These are phyloP conservation scores for Aplodontia rufa DNA, from an alignment of 2,113 vertebrate species.

Conservation along the genomic window DNA sequence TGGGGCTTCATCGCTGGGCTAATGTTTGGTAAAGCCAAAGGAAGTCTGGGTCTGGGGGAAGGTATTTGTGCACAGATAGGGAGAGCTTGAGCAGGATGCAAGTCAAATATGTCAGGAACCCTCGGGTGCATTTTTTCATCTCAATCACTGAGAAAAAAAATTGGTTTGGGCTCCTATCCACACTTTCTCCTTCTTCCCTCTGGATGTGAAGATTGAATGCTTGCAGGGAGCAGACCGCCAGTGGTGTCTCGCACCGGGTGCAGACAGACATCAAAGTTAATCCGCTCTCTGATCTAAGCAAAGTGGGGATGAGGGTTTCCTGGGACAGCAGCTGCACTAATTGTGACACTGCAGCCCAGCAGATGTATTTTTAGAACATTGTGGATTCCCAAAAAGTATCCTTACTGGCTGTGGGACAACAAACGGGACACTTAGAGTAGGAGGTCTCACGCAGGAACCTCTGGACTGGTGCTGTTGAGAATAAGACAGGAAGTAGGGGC, in stretches of 20 bases:
- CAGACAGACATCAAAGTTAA: slow-evolving; percentile 81
- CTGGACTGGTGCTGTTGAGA: background rate
- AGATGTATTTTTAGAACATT: slow-evolving; percentile 67
- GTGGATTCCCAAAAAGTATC: slow-evolving; percentile 44
- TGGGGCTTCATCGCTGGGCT: background rate
- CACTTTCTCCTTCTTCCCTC: slow-evolving; percentile 36
- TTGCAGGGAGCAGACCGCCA: slow-evolving; percentile 67
- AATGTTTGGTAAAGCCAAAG: slow-evolving; percentile 41
- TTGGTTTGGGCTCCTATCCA: slow-evolving; percentile 15
- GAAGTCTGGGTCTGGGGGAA: background rate
- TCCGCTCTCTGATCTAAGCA: slow-evolving; percentile 77
- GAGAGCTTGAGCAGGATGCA: background rate
- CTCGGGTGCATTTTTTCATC: slow-evolving; percentile 71
- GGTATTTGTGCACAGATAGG: background rate
- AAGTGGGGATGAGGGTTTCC: slow-evolving; percentile 72
- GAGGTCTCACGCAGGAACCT: background rate
- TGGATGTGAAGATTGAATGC: slow-evolving; percentile 64
- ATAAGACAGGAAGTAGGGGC: background rate
- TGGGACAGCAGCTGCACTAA: slow-evolving; percentile 71
- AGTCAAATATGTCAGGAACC: slow-evolving; percentile 52
- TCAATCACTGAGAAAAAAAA: slow-evolving; percentile 67
- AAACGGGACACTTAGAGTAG: background rate
- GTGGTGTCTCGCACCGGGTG: slow-evolving; percentile 39
- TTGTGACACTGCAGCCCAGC: slow-evolving; percentile 56
- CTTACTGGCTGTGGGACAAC: background rate